Base-by-base conservation (phyloP, 2,113 vertebrate species). In the Oophaga pumilio region DNA sequence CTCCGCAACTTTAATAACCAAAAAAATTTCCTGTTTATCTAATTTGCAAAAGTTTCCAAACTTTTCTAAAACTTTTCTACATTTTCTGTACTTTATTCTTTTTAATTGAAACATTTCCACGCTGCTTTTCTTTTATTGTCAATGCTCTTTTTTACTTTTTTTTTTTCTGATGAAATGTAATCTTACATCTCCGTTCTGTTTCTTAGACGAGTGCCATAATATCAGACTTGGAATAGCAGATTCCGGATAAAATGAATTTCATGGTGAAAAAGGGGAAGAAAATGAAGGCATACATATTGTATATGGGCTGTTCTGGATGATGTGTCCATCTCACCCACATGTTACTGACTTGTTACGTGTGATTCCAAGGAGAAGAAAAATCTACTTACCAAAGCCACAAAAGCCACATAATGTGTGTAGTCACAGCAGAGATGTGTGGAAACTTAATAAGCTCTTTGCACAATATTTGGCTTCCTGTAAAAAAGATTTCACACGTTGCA, bases 381-480 rank as follows among this genome's bases (percentile, higher is more conserved):
- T 17, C 22, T 15, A 68, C 64, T 26, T 68, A n/a, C n/a, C 62
- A 8, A 24, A 13, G 12, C 68, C 69, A 73, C 69, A 73, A 20
- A 73, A 43, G 69, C 69, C 69, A 73, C 69, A 73, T 18, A 73
- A 73, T 43, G 69, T 73, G 28, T 43, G 69, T 8, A 73, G 68
- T 69, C 28, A 33, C 26, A 43, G 69, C 69, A 9, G 13, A 28
- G 7, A 14, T 15, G 69, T 33, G 69, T 17, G 69, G 28, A 73
- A 73, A 73, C 69, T 43, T 73, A 73, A 73, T 18, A 73, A 73
- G 14, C 15, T 43, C 28, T 43, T 73, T 73, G 69, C 69, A 73
- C 69, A 73, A 73, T 73, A 73, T 73, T 73, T 73, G 28, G 69
- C 69, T 73, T 73, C 69, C 69, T 73, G 69, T 73, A 73, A 33